Evolutionary conservation across 2,888 invertebrate genomes (phyloP), one percentile per base, ranked within the genome.

Genomic region (Chrysolina haemoptera): DNA sequence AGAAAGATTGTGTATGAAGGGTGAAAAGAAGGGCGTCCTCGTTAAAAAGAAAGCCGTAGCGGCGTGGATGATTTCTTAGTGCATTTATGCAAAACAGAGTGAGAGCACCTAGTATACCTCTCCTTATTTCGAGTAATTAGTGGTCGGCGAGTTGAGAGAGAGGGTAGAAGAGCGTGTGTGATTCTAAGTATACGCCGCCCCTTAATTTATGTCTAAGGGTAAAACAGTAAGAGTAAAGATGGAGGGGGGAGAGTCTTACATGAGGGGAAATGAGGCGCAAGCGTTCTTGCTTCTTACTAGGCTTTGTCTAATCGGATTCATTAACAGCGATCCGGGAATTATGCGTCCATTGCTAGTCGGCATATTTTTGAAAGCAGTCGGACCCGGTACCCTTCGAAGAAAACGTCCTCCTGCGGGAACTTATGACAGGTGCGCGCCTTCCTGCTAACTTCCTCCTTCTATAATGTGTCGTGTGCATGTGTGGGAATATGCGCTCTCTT

Each of bases 231-330:
- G 87, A 86, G 86, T 86, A 85, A 85, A 84, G 82, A 83, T 76
- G 83, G 82, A 80, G 84, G 81, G 82, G 83, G 81, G 82, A 81
- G 82, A 83, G 81, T 83, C 83, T 84, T 84, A 80, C 81, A 78
- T 79, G 82, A 85, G 84, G 84, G 84, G 85, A 83, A 82, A 81
- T 75, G 77, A 84, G 85, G 87, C 88, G 88, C 88, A 86, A 86
- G 88, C 88, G 88, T 88, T 87, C 87, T 88, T 86, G 86, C 85
- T 86, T 86, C 86, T 87, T 85, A 85, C 84, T 85, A 87, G 86
- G 88, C 88, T 88, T 88, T 88, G 88, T 89, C 89, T 90, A 90
- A 90, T 90, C 90, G 89, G 89, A 90, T 90, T 90, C 90, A 90
- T 90, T 90, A 90, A 89, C 89, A 88, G 88, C 88, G 88, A 89